Evolutionary conservation across 53 echinoderm and acorn worm species (phyloP), one percentile per base, ranked within the genome.

Genomic region (Luidia sarsii): DNA sequence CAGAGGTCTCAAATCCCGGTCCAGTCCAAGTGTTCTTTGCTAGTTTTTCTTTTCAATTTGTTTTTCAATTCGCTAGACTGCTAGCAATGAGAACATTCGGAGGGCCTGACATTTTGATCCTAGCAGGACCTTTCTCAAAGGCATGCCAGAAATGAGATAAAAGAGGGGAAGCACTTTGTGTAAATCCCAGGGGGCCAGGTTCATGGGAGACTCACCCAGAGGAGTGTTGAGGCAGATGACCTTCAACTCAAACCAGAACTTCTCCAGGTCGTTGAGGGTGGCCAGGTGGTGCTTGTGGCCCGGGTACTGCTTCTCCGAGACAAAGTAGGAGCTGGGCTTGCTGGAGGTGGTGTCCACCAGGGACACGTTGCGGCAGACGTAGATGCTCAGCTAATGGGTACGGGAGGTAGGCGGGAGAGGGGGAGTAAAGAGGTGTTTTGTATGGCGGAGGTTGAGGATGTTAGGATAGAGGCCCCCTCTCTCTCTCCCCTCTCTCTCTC

Each of bases 211-310:
- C 90, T 87, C 60, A 92, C 95, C 92, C 1, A 95, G 86, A 5
- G 90, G 92, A 9, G 95, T 95, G 52, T 85, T 83, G 50, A 88
- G 51, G 67, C 95, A 92, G 24, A 82, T 86, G 29, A 84, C 62
- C 73, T 83, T 85, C 52, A 92, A 37, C 31, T 92, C 92, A 66
- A 81, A 62, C 92, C 92, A 95, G 77, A 73, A 95, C 59, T 88
- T 82, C n/a, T 83, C 71, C 33, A 95, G 83, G 60, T 89, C 67
- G 5, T 53, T 37, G 20, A 71, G 24, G 11, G 61, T 43, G 36
- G 43, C 50, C 23, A 94, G 79, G 18, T 75, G 5, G 32, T 91
- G 89, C 19, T 32, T 62, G 48, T 66, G 82, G 48, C 65, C 29
- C 4, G 88, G 87, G 75, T 91, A 94, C 7, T 50, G 43, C 50